Conservation (phyloP, 2,797 vertebrate species). For the Urosaurus nigricauda region DNA sequence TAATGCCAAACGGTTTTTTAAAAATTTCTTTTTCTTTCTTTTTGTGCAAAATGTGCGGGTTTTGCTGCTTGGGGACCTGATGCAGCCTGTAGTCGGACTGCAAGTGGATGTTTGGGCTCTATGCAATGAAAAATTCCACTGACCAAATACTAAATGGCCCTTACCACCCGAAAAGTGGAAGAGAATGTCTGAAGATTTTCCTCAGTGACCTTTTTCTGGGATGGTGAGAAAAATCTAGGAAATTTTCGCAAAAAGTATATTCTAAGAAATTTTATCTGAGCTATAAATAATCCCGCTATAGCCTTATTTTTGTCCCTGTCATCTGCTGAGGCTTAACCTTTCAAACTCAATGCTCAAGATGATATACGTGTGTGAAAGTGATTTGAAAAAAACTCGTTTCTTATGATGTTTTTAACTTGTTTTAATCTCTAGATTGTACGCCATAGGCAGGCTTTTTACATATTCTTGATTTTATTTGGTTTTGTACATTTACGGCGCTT, state of each 20-base stretch:
- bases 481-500: too few species aligned
- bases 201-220: background rate
- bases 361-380: background rate
- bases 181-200: background rate
- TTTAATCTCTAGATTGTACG: too few species aligned
- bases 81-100: too few species aligned
- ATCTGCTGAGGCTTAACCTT: background rate
- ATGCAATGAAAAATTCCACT: too few species aligned
- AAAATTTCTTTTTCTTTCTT: too few species aligned
- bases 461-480: too few species aligned
- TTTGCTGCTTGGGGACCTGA: background rate
- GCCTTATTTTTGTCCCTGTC: background rate
- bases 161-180: too few species aligned
- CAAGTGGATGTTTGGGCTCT: too few species aligned
- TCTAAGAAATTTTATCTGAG: background rate
- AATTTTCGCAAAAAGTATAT: background rate
- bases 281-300: background rate
- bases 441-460: too few species aligned
- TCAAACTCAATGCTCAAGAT: background rate
- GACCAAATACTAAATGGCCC: too few species aligned
- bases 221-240: background rate
- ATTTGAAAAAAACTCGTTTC: background rate
- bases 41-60: background rate
- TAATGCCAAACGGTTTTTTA: too few species aligned
- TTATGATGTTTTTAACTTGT: too few species aligned